Percentiles rank a stretch among this genome's conserved stretches.
Evolutionary conservation across 2,113 vertebrate genomes (phyloP).

Genomic region (Nothocercus nigrocapillus): DNA sequence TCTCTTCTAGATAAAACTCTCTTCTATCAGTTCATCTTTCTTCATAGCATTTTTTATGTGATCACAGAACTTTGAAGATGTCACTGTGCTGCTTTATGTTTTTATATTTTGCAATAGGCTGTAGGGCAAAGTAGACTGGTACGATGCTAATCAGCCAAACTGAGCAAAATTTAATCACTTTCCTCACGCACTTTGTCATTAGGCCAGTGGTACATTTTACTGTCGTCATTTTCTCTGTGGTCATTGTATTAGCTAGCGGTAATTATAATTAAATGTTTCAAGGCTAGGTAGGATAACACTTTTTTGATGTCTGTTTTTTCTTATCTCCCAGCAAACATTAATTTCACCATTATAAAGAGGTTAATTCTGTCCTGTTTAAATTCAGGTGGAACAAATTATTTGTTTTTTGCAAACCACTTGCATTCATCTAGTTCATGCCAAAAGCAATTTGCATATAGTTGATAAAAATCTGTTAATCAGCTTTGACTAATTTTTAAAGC

Average conservation of each 20-base stretch:
- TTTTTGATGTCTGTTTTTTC: background rate
- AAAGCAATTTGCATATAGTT: background rate
- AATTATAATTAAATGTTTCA: constrained; percentile 64
- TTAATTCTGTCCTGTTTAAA: background rate
- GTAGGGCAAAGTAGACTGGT: constrained; percentile 14
- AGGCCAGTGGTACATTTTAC: constrained; percentile 25
- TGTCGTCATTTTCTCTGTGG: constrained; percentile 14
- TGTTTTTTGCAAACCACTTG: background rate
- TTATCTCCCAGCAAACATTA: background rate
- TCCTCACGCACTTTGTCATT: constrained; percentile 41
- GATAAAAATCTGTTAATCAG: background rate
- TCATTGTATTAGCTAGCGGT: constrained; percentile 4
- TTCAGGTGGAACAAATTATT: background rate
- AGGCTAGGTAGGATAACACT: background rate
- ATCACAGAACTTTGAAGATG: constrained; percentile 20
- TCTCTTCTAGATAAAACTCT: background rate
- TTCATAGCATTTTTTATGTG: background rate
- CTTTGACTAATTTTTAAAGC: constrained; percentile 4
- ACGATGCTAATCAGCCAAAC: constrained; percentile 57
- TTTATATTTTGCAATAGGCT: constrained; percentile 9
- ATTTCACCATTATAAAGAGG: background rate
- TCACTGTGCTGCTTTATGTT: background rate
- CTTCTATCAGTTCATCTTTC: background rate
- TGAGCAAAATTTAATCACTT: constrained; percentile 59
- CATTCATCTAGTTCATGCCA: background rate